Percentiles rank a stretch among this genome's conserved stretches.
These are phyloP conservation scores for Megaceryle torquata DNA, from an alignment of 2,113 vertebrate species.

Conservation along the genomic window DNA sequence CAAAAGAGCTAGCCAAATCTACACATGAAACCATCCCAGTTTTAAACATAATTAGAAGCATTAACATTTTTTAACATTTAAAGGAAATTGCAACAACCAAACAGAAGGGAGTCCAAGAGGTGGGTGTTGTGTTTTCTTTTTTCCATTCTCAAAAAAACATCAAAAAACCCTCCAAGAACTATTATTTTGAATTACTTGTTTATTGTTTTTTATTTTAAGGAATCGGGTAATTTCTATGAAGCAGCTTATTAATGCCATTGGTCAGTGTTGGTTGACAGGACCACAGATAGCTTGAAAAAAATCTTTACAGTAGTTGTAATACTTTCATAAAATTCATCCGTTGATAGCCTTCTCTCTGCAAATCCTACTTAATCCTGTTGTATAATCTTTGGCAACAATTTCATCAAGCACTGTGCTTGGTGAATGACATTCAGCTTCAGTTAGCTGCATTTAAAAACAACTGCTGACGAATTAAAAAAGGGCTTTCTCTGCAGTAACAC, in stretches of 20 bases:
- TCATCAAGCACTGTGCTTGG: neutral
- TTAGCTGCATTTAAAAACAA: constrained; percentile 9
- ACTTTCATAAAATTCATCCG: constrained; percentile 2
- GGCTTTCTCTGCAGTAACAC: neutral
- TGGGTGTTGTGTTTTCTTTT: neutral
- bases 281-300: neutral
- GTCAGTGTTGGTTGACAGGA: neutral
- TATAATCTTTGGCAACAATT: constrained; percentile 49
- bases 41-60: neutral
- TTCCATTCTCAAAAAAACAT: neutral
- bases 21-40: neutral
- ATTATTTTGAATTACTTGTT: neutral
- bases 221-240: rapidly evolving
- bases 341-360: neutral
- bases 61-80: neutral
- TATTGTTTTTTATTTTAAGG: neutral
- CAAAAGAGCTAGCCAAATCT: neutral
- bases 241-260: neutral
- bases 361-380: constrained; percentile 36
- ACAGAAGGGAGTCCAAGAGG: neutral
- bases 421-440: neutral
- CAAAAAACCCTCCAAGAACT: neutral
- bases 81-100: neutral
- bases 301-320: neutral
- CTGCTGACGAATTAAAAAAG: neutral